Evolutionary conservation across 2,113 vertebrate species (phyloP).

Genomic region (Varanus salvator): DNA sequence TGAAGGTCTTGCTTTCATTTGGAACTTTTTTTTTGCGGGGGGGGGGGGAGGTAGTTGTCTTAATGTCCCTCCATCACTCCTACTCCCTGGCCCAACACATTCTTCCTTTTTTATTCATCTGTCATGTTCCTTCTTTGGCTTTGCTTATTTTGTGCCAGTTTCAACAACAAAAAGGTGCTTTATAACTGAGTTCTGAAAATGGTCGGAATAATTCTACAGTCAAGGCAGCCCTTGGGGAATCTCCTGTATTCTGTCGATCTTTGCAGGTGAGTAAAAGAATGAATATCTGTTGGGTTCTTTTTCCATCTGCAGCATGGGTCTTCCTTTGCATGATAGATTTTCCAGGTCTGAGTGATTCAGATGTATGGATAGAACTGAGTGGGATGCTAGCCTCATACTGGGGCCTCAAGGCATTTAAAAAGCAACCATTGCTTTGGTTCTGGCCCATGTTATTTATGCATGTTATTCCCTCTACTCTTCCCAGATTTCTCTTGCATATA

Average conservation of each 20-base stretch:
- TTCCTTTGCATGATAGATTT: conserved; percentile 35
- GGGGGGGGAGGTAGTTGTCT: conserved; percentile 40
- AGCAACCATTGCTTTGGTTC: conserved; percentile 13
- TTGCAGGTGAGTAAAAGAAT: conserved; percentile 46
- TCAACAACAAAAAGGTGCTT: conserved; percentile 64
- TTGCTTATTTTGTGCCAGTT: conserved; percentile 56
- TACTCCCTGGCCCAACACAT: conserved; percentile 17
- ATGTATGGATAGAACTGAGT: conserved; percentile 13
- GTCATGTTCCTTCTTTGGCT: conserved; percentile 60
- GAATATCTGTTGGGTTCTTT: conserved; percentile 57
- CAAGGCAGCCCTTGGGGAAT: conserved; percentile 57
- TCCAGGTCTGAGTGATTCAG: conserved; percentile 26
- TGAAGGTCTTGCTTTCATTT: conserved; percentile 62
- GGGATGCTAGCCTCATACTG: conserved; percentile 18
- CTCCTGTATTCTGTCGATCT: conserved; percentile 58
- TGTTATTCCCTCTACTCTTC: background rate
- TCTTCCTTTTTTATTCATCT: conserved; percentile 61
- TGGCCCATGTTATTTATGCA: conserved; percentile 12
- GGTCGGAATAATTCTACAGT: conserved; percentile 68
- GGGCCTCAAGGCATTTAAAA: background rate
- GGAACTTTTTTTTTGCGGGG: conserved; percentile 52
- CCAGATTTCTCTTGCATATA: conserved; percentile 22
- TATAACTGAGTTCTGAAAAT: conserved; percentile 61
- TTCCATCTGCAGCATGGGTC: conserved; percentile 18
- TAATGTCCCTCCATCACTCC: conserved; percentile 36